Conservation (phyloP, 2,113 vertebrate genomes). For the Monarcha castaneiventris region DNA sequence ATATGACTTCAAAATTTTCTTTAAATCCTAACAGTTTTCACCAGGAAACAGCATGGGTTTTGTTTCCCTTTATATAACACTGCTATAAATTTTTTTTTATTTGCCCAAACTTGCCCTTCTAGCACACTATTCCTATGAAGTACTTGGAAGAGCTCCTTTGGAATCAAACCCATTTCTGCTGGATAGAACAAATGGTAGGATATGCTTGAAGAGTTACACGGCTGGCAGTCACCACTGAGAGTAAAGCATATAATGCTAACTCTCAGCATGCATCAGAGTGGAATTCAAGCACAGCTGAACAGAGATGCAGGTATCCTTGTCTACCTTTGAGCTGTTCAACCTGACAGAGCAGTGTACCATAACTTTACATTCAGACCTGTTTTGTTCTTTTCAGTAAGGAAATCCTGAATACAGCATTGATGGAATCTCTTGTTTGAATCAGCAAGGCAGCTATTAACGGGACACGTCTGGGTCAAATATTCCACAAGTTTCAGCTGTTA, state of each 20-base stretch:
- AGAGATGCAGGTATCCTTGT: constrained; percentile 36
- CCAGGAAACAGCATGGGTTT: not conserved
- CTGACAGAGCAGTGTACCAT: constrained; percentile 4
- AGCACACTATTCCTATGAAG: not conserved
- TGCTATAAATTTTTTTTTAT: not conserved
- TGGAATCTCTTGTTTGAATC: not conserved
- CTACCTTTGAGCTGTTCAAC: constrained; percentile 25
- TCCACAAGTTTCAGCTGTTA: not conserved
- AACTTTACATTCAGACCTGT: constrained; percentile 25
- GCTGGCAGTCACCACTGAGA: not conserved
- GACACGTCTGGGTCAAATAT: not conserved
- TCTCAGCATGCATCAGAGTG: constrained; percentile 19
- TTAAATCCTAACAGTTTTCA: not conserved
- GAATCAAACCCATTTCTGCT: not conserved
- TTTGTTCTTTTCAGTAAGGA: constrained; percentile 17
- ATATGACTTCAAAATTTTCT: not conserved
- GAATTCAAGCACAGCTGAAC: constrained; percentile 45
- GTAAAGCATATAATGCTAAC: constrained; percentile 18
- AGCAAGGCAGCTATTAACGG: not conserved
- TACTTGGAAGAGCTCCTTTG: not conserved
- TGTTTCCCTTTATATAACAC: not conserved
- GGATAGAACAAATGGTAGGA: constrained; percentile 20
- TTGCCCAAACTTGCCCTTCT: not conserved
- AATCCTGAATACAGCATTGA: not conserved
- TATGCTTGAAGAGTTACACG: not conserved